Conservation (phyloP, 2,888 invertebrate species). For the Empis livida region DNA sequence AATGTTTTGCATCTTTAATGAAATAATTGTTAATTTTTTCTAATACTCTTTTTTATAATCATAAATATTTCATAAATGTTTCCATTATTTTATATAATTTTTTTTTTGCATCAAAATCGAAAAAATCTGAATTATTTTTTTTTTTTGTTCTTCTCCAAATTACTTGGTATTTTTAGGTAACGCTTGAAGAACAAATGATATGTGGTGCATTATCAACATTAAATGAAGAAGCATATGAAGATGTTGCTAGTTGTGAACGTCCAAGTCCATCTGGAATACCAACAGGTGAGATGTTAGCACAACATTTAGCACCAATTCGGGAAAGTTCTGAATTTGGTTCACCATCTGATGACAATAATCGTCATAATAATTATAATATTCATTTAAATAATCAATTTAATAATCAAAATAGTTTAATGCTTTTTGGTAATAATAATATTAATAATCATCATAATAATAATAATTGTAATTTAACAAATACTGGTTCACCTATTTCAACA, state of each 20-base stretch:
- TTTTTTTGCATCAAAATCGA: neutral
- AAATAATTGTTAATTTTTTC: too few species aligned
- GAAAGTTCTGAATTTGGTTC: slow-evolving; percentile 36
- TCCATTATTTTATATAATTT: neutral
- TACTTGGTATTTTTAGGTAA: slow-evolving; percentile 50
- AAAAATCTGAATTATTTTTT: too few species aligned
- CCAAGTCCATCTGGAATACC: slow-evolving; percentile 44
- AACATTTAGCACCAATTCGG: slow-evolving; percentile 37
- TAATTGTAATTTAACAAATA: neutral
- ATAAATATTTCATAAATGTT: too few species aligned
- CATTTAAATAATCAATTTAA: slow-evolving; percentile 15
- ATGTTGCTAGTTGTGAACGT: slow-evolving; percentile 64
- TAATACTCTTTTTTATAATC: too few species aligned
- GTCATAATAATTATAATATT: slow-evolving; percentile 19
- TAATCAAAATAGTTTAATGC: slow-evolving; percentile 13
- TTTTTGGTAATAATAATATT: slow-evolving; percentile 17
- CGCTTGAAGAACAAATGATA: slow-evolving; percentile 89
- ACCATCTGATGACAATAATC: slow-evolving; percentile 27
- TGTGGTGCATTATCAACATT: slow-evolving; percentile 84
- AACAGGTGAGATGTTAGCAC: slow-evolving; percentile 38
- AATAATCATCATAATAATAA: neutral
- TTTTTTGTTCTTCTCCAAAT: too few species aligned
- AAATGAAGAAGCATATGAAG: slow-evolving; percentile 87
- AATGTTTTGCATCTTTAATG: too few species aligned
- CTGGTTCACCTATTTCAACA: slow-evolving; percentile 10